Base-by-base conservation (phyloP, 2,888 invertebrate species). In the Hololepta plana region DNA sequence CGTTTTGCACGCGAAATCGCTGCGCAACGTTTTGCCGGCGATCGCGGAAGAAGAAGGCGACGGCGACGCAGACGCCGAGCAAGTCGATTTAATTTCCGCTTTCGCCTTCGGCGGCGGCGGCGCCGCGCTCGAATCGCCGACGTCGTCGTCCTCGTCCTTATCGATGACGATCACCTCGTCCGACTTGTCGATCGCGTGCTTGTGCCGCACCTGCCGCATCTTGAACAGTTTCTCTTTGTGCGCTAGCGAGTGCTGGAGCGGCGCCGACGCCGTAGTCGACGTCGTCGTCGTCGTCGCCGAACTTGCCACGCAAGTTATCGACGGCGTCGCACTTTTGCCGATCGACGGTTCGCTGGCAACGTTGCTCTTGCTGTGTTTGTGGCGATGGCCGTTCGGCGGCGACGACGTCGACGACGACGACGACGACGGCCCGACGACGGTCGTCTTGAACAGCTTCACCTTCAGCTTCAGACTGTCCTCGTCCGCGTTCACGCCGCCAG, bases 391-490 rank as follows among this genome's bases (percentile, higher is more conserved):
- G 34, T 53, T 58, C 27, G 37, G 55, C 37, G 45, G 50, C 2
- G 51, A 53, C n/a, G n/a, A n/a, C n/a, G n/a, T n/a, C n/a, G n/a
- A n/a, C n/a, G n/a, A n/a, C n/a, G n/a, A n/a, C 15, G n/a, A n/a
- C n/a, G n/a, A n/a, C n/a, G n/a, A n/a, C n/a, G n/a, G n/a, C n/a
- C n/a, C n/a, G n/a, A n/a, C n/a, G n/a, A n/a, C n/a, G n/a, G n/a
- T n/a, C n/a, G n/a, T n/a, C n/a, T n/a, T n/a, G n/a, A n/a, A n/a
- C 1, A 65, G 51, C 38, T 64, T 65, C 3, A 65, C 60, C 38
- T 64, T 64, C 41, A 64, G 48, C 36, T 64, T 64, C 3, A 61
- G 42, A 30, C 58, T 51, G 28, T 59, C 58, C 30, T 62, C 59
- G 11, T 59, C 47, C 12, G 24, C 30, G 11, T 40, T 36, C 5